Evolutionary conservation across 2,113 vertebrate genomes (phyloP).

Genomic region (Mus musculus): GRCm39 chr16:49044001-49044500

Average conservation of each 20-base stretch:
- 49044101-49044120: slow-evolving; percentile 81
- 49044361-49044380: neutral
- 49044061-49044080: slow-evolving; percentile 83
- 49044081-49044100: slow-evolving; percentile 68
- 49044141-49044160: neutral
- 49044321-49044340: neutral
- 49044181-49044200: neutral
- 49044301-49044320: neutral
- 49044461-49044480: no score
- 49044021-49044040: slow-evolving; percentile 81
- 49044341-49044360: neutral
- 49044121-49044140: slow-evolving; percentile 47
- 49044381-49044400: neutral
- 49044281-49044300: neutral
- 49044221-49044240: slow-evolving; percentile 39
- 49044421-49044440: no score
- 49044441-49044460: no score
- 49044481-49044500: no score
- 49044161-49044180: slow-evolving; percentile 31
- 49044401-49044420: neutral
- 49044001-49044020: slow-evolving; percentile 83
- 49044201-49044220: neutral
- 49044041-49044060: slow-evolving; percentile 79
- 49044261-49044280: slow-evolving; percentile 22
- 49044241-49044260: slow-evolving; percentile 6